A percentile compares a stretch with the other conserved stretches of the same genome.
Conservation (phyloP, 2,888 invertebrate species). For the Cremastobaeus sp. region DNA sequence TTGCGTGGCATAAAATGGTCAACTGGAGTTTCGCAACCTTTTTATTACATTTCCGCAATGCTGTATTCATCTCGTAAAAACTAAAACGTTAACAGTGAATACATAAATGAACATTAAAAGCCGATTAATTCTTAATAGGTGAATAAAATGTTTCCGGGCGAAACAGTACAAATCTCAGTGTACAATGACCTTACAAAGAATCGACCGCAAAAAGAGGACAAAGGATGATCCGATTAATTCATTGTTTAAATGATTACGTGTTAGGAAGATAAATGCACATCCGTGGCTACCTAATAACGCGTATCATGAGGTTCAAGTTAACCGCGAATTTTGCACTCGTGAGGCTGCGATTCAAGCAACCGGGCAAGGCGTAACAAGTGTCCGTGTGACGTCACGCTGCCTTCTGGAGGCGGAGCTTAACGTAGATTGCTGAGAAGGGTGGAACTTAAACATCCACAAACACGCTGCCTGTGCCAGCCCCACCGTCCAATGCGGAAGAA, state of each 20-base stretch:
- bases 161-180: no score
- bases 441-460: conserved; percentile 65
- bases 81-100: no score
- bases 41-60: no score
- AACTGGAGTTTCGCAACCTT: no score
- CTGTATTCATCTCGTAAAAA: no score
- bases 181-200: neutral
- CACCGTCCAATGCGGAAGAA: conserved; percentile 80
- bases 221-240: conserved; percentile 24
- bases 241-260: conserved; percentile 22
- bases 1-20: no score
- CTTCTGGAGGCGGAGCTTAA: conserved; percentile 76
- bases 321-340: conserved; percentile 46
- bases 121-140: no score
- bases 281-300: conserved; percentile 39
- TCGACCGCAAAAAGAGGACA: conserved; percentile 1
- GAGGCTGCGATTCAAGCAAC: conserved; percentile 43
- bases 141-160: no score
- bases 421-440: conserved; percentile 68
- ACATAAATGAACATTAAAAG: no score
- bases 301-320: conserved; percentile 32
- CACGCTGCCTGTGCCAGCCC: conserved; percentile 82
- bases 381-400: conserved; percentile 75
- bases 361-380: conserved; percentile 76
- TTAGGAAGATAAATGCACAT: conserved; percentile 20